Percentiles rank a stretch among this genome's conserved stretches.
These are phyloP conservation scores for Macrophya annulata DNA, from an alignment of 2,888 invertebrate genomes.

Conservation along the genomic window DNA sequence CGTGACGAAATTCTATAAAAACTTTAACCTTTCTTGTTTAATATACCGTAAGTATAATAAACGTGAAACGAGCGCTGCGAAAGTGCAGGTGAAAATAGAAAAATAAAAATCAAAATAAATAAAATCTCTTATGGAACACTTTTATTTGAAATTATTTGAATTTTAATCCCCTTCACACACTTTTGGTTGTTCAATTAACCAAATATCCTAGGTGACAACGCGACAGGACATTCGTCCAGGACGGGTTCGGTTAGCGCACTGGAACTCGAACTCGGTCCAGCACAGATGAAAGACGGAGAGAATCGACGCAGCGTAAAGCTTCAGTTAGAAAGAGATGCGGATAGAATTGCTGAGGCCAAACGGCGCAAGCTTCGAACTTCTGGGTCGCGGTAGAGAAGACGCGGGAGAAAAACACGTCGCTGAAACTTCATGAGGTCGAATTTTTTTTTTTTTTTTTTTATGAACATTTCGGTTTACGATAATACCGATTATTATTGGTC, in stretches of 20 bases:
- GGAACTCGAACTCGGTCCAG: slow-evolving; percentile 60
- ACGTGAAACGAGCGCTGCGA: background rate
- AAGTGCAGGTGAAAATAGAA: background rate
- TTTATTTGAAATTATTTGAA: background rate
- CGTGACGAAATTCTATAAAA: background rate
- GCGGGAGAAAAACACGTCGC: slow-evolving; percentile 4
- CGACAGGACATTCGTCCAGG: slow-evolving; percentile 76
- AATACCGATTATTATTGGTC: too few relatives aligned
- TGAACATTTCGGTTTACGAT: too few relatives aligned
- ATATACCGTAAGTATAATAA: background rate
- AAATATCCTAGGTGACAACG: slow-evolving; percentile 19
- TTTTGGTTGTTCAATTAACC: background rate
- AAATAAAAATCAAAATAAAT: background rate
- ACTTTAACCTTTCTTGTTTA: background rate
- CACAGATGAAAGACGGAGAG: slow-evolving; percentile 66
- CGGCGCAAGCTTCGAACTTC: slow-evolving; percentile 51
- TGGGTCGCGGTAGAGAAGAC: slow-evolving; percentile 28
- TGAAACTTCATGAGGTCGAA: background rate
- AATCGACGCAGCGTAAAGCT: slow-evolving; percentile 69
- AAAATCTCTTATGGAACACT: background rate
- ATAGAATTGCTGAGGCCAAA: slow-evolving; percentile 58
- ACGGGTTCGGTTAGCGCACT: slow-evolving; percentile 81
- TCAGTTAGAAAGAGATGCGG: slow-evolving; percentile 64
- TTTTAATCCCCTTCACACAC: background rate
- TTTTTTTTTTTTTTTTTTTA: too few relatives aligned